Percentiles rank a stretch among this genome's conserved stretches.
Conservation (phyloP, 2,797 vertebrate genomes). For the Mus caroli region DNA sequence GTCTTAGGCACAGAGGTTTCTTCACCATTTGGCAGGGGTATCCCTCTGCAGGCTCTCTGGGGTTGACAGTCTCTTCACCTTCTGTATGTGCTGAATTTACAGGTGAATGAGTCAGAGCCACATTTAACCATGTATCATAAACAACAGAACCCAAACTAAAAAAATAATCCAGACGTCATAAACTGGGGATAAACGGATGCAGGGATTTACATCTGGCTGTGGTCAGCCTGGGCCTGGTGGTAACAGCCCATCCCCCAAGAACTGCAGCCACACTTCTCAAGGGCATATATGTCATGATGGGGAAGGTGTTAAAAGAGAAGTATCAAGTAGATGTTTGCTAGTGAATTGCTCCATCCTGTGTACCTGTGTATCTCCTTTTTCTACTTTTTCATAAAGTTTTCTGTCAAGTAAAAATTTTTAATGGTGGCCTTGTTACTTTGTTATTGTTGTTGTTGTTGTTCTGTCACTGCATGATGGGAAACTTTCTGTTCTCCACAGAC, state of each 20-base stretch:
- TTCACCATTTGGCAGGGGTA: background rate
- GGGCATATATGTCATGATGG: constrained; percentile 69
- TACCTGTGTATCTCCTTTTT: constrained; percentile 74
- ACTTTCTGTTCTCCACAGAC: background rate
- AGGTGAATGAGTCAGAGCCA: constrained; percentile 69
- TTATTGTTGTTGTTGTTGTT: background rate
- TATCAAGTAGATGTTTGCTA: constrained; percentile 81
- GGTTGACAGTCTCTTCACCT: background rate
- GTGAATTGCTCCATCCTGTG: constrained; percentile 59
- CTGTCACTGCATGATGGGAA: constrained; percentile 48
- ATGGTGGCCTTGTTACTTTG: background rate
- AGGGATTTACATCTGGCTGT: constrained; percentile 76
- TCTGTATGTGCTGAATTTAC: constrained; percentile 69
- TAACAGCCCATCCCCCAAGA: constrained; percentile 64
- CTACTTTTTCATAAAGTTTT: constrained; percentile 69
- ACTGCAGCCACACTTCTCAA: constrained; percentile 78
- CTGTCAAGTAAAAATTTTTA: constrained; percentile 67
- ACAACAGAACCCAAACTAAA: constrained; percentile 69
- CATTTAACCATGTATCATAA: constrained; percentile 73
- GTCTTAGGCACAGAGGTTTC: background rate
- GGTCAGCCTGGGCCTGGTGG: constrained; percentile 64
- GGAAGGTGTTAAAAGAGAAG: constrained; percentile 84
- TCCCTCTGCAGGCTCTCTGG: background rate
- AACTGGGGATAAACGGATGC: constrained; percentile 76
- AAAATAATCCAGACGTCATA: constrained; percentile 83